Evolutionary conservation across 1,140 invertebrate species (phyloP).

Genomic region (Schlechtendalia chinensis): DNA sequence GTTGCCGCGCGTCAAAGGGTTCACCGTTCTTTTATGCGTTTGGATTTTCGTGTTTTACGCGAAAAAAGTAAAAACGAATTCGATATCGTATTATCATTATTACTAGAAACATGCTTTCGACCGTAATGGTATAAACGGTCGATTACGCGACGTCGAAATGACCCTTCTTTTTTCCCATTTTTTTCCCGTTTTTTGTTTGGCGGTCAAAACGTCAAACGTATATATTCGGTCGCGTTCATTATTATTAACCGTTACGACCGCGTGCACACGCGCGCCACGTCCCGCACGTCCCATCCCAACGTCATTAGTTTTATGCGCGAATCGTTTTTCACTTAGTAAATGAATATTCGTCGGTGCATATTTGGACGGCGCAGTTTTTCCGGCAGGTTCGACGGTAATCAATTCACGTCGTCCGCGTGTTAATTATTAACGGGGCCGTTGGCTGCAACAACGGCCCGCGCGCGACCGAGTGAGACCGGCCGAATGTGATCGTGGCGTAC

Average conservation of each 20-base stretch:
- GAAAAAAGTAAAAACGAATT: neutral
- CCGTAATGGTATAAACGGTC: slow-evolving; percentile 21
- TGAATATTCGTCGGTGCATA: neutral
- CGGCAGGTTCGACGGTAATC: slow-evolving; percentile 9
- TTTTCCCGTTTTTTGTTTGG: neutral
- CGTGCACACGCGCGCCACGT: too few species aligned
- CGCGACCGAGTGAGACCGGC: too few species aligned
- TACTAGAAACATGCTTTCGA: slow-evolving; percentile 18
- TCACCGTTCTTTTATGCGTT: neutral
- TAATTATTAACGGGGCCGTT: too few species aligned
- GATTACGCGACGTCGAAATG: slow-evolving; percentile 20
- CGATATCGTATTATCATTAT: slow-evolving; percentile 15
- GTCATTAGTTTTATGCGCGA: neutral
- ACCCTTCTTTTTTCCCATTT: slow-evolving; percentile 12
- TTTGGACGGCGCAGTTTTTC: too few species aligned
- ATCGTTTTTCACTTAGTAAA: slow-evolving; percentile 21
- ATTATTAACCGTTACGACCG: neutral
- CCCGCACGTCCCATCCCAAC: too few species aligned
- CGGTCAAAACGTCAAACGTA: slow-evolving; percentile 34
- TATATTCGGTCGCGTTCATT: slow-evolving; percentile 2
- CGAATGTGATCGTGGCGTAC: too few species aligned
- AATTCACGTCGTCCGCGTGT: neutral
- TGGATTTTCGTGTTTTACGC: slow-evolving; percentile 15
- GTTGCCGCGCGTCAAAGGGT: slow-evolving; percentile 40
- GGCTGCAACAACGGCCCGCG: too few species aligned